Evolutionary conservation across 1,140 invertebrate species (phyloP), one percentile per base, ranked within the genome.

Genomic region (Bicyclus anynana): DNA sequence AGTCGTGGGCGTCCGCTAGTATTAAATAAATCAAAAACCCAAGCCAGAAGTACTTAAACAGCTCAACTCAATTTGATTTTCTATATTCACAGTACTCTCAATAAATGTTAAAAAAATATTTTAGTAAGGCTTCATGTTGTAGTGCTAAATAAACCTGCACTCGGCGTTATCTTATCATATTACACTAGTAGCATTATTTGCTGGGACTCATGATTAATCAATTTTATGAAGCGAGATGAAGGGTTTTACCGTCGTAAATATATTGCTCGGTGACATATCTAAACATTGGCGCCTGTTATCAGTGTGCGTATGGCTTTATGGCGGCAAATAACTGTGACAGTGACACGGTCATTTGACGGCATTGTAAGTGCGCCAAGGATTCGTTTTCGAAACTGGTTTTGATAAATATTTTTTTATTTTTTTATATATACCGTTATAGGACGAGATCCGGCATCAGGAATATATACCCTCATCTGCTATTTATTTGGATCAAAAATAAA

Each of bases 201-300:
- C 57, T 59, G 46, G 51, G 58, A 64, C 52, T 56, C 47, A 52
- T 79, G 62, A 70, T 69, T 76, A 78, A 81, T 80, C 70, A 80
- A 77, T 78, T 81, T 66, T 62, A 65, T 58, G 51, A 53, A 66
- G 69, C 72, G 49, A 77, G 62, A 72, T 69, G 68, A 69, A 75
- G 72, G 77, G 72, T 74, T 80, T 79, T 74, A 59, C 55, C 52
- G 53, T 47, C 48, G 65, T 73, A 79, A 80, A 82, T 77, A 80
- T 65, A 67, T 68, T 60, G 61, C 38, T 14, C 40, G 49, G n/a
- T 74, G 76, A 79, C 74, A 79, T 77, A 63, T 69, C 59, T 70
- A 72, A 70, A 69, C 58, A 68, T 49, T 27, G 48, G 37, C 16
- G 37, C 66, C 59, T 20, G 46, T 72, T 77, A 74, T 75, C 69